These are phyloP conservation scores for Atherinosoma microstoma DNA, from an alignment of 2,797 vertebrate genomes.

Conservation along the genomic window DNA sequence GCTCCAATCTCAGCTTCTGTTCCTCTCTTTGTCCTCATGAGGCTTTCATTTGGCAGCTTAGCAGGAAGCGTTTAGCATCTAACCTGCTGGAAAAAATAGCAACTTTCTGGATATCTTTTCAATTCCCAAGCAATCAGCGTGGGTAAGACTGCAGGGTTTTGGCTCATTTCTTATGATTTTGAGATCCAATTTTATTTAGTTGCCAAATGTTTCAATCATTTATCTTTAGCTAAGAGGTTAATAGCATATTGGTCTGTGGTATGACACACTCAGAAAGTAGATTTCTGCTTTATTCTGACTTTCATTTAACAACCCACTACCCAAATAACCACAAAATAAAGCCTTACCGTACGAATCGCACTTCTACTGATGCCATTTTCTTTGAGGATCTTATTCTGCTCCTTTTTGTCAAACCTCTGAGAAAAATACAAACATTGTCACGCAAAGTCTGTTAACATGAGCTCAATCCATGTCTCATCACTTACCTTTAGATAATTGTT, in stretches of 20 bases:
- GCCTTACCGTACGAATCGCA: slow-evolving; percentile 6
- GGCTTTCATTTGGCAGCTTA: too few species aligned
- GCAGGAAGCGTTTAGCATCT: too few species aligned
- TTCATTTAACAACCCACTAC: not conserved
- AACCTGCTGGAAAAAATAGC: too few species aligned
- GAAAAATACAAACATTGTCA: slow-evolving; percentile 18
- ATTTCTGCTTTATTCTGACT: not conserved
- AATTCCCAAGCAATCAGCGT: too few species aligned
- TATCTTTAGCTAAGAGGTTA: not conserved
- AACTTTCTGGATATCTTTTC: too few species aligned
- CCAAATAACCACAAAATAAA: not conserved
- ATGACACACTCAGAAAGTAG: not conserved
- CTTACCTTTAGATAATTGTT: slow-evolving; percentile 29
- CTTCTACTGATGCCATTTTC: not conserved
- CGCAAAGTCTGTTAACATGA: not conserved
- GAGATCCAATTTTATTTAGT: not conserved
- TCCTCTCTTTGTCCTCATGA: too few species aligned
- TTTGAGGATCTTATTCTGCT: slow-evolving; percentile 4
- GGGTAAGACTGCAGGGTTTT: too few species aligned
- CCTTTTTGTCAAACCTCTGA: slow-evolving; percentile 14
- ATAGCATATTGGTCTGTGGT: not conserved
- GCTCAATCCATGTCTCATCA: not conserved
- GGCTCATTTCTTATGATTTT: not conserved
- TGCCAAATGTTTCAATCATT: not conserved
- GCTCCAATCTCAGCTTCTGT: too few species aligned